Evolutionary conservation across 2,888 invertebrate genomes (phyloP), one percentile per base, ranked within the genome.

Genomic region (Ophioninae sp.): DNA sequence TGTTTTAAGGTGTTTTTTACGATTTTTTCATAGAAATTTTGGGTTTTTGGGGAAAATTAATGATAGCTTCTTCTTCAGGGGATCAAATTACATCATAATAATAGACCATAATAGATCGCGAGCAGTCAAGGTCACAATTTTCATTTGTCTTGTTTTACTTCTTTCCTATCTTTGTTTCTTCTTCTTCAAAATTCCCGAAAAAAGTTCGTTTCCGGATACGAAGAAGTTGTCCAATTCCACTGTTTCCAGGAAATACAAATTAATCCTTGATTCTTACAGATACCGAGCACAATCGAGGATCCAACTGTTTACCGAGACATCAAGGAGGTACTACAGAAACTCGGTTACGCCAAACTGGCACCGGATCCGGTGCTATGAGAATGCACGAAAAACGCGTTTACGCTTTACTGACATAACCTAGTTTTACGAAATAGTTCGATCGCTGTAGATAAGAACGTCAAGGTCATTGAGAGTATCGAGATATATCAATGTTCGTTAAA

Each of bases 261-360:
- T 7, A 21, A 23, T 17, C 0, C 21, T 41, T 21, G 13, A n/a
- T 57, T 57, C 57, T 76, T 93, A 62, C 92, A 96, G 95, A 95
- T 96, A 89, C 94, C 98, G 73, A 95, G 97, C 3, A 98, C 98
- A 8, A 97, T 98, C 85, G 98, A 98, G 92, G 98, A 98, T 93
- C 95, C 97, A 6, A 94, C 94, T 57, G 97, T 98, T 8, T 98
- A 97, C 90, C 94, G 94, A 8, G 96, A 96, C 90, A 96, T 98
- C 87, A 96, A 96, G 90, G 92, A 94, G 13, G 96, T 96, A 0
- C 93, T 98, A 82, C 96, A 97, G 90, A 96, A 95, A 89, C 93
- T 96, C 83, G 97, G 97, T 0, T 96, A 95, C 88, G 97, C 97
- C 0, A 94, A 95, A 91, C 94, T 95, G 77, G 96, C 96, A 0